These are phyloP conservation scores for Crioceris asparagi DNA, from an alignment of 2,888 invertebrate species.

Conservation along the genomic window DNA sequence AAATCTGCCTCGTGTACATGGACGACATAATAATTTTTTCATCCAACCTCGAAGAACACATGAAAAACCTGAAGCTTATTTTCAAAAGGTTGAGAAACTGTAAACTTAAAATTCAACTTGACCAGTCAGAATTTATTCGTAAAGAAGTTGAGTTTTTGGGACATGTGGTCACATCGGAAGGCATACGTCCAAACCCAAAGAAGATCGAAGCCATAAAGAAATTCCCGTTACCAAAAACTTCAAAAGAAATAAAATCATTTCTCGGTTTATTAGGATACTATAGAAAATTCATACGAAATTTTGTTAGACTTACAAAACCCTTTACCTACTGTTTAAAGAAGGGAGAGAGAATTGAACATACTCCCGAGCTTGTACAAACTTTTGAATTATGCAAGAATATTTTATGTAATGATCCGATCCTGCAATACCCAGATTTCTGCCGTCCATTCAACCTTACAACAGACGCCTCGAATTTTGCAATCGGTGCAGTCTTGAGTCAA, in stretches of 20 bases:
- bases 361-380: conserved; percentile 1
- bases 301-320: conserved; percentile 17
- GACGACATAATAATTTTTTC: conserved; percentile 24
- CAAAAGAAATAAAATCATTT: conserved; percentile 26
- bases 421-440: conserved; percentile 7
- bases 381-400: conserved; percentile 6
- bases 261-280: conserved; percentile 17
- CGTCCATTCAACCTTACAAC: conserved; percentile 7
- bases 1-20: conserved; percentile 19
- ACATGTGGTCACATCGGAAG: conserved; percentile 26
- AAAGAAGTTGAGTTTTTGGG: conserved; percentile 27
- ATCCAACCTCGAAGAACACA: background rate
- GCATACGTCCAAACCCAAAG: conserved; percentile 26
- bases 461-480: conserved; percentile 7
- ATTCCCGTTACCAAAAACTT: conserved; percentile 16
- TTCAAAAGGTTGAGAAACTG: conserved; percentile 8
- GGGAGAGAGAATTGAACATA: conserved; percentile 10
- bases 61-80: background rate
- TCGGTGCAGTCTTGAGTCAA: conserved; percentile 7
- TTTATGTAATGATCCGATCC: conserved; percentile 2
- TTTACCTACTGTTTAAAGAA: conserved; percentile 14
- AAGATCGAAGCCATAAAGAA: conserved; percentile 24
- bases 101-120: conserved; percentile 22
- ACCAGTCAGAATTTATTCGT: conserved; percentile 23
- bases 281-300: conserved; percentile 16